phyloP scores from a whole-genome alignment of 2,888 invertebrate genomes.

The Blastobasis lacticolella region DNA sequence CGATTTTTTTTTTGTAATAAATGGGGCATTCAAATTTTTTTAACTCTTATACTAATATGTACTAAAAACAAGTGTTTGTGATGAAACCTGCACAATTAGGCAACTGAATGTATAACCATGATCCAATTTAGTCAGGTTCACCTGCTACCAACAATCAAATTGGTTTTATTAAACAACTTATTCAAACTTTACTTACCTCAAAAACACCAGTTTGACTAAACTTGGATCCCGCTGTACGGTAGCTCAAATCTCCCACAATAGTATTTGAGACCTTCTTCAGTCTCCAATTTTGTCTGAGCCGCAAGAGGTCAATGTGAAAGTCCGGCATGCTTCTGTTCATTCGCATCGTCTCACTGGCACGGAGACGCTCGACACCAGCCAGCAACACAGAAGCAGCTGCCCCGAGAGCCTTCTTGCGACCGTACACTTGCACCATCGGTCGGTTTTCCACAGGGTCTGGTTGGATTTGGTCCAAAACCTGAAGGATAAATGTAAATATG shows the following conservation, averaged over 20 bases:
- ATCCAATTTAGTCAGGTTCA: no score
- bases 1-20: no score
- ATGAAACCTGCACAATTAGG: no score
- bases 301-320: conserved; percentile 92
- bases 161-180: background rate
- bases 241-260: conserved; percentile 96
- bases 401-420: conserved; percentile 92
- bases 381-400: conserved; percentile 90
- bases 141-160: no score
- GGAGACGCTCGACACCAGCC: conserved; percentile 89
- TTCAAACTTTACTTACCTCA: conserved; percentile 76
- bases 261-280: conserved; percentile 96
- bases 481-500: conserved; percentile 1
- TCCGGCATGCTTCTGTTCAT: conserved; percentile 85
- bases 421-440: conserved; percentile 91
- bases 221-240: conserved; percentile 95
- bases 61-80: no score
- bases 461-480: conserved; percentile 89
- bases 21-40: no score
- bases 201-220: conserved; percentile 95
- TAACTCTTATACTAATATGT: no score
- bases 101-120: no score
- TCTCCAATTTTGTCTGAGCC: conserved; percentile 94
- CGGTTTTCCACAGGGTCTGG: conserved; percentile 88
- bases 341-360: conserved; percentile 85